These are phyloP conservation scores for Phengaris arion DNA, from an alignment of 2,888 invertebrate genomes.

Conservation along the genomic window DNA sequence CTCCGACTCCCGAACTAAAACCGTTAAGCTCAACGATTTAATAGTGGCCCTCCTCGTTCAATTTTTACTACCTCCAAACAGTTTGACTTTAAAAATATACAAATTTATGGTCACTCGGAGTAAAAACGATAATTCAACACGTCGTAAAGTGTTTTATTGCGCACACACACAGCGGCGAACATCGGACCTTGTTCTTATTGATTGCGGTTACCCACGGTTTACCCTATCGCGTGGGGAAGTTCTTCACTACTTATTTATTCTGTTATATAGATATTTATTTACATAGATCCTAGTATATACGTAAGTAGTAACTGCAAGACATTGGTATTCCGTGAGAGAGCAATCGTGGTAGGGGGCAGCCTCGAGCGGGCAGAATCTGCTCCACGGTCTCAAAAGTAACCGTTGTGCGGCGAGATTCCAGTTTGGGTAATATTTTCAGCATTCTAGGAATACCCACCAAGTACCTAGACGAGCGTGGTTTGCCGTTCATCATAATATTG, in stretches of 20 bases:
- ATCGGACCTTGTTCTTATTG: slow-evolving; percentile 43
- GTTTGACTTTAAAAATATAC: slow-evolving; percentile 77
- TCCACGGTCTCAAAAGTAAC: too few species aligned
- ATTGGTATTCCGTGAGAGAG: too few species aligned
- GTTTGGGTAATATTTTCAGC: too few species aligned
- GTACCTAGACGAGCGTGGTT: too few species aligned
- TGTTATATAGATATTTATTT: too few species aligned
- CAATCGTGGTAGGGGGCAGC: too few species aligned
- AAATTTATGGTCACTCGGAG: slow-evolving; percentile 78
- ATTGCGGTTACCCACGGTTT: slow-evolving; percentile 27
- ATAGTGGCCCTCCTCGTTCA: slow-evolving; percentile 72
- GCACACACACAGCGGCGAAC: slow-evolving; percentile 44
- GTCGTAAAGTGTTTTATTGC: slow-evolving; percentile 77
- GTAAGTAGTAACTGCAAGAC: too few species aligned
- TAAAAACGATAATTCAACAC: slow-evolving; percentile 77
- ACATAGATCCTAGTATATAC: too few species aligned
- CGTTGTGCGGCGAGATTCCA: too few species aligned
- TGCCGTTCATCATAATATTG: too few species aligned
- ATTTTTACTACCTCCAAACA: slow-evolving; percentile 77
- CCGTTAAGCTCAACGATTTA: slow-evolving; percentile 63
- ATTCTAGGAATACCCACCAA: too few species aligned
- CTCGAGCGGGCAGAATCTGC: too few species aligned
- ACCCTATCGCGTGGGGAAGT: neutral
- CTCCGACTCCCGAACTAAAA: slow-evolving; percentile 43
- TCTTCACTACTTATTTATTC: neutral